A percentile compares a stretch with the other conserved stretches of the same genome.
phyloP scores from a whole-genome alignment of 35 echinoderm and acorn worm genomes.

The Strongylocentrotus purpuratus region DNA sequence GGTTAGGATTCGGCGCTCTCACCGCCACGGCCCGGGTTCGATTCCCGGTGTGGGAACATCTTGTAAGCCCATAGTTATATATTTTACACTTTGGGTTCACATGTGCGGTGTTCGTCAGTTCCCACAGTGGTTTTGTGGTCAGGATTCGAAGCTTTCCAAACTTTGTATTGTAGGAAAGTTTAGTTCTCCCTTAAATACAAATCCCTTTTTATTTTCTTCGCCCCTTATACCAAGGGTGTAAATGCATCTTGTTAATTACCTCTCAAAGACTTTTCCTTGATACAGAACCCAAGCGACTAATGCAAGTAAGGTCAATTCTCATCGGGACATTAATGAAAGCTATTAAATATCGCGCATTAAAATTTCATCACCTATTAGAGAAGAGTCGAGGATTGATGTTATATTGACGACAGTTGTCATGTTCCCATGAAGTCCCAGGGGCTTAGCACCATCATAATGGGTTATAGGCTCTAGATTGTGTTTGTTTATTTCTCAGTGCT shows the following conservation, averaged over 20 bases:
- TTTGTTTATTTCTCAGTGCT: background rate
- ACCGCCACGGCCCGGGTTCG: constrained; percentile 57
- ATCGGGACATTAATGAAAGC: background rate
- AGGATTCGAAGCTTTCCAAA: no score
- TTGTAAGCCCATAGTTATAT: no score
- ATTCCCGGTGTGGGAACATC: constrained; percentile 49
- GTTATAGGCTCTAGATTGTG: background rate
- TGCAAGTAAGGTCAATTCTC: background rate
- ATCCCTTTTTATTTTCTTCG: no score
- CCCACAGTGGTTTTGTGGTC: no score
- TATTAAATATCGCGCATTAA: background rate
- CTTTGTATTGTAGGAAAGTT: no score
- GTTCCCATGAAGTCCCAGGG: background rate
- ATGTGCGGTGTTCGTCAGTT: no score
- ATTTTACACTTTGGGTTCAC: no score
- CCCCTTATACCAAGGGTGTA: no score
- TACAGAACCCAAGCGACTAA: no score
- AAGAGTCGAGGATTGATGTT: background rate
- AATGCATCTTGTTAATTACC: no score
- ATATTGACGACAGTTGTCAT: background rate
- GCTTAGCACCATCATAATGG: background rate
- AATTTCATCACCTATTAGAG: background rate
- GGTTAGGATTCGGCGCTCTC: constrained; percentile 49
- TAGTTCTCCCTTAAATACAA: no score
- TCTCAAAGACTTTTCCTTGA: no score